Conservation (phyloP, 2,888 invertebrate species). For the Mesochorus sp. region DNA sequence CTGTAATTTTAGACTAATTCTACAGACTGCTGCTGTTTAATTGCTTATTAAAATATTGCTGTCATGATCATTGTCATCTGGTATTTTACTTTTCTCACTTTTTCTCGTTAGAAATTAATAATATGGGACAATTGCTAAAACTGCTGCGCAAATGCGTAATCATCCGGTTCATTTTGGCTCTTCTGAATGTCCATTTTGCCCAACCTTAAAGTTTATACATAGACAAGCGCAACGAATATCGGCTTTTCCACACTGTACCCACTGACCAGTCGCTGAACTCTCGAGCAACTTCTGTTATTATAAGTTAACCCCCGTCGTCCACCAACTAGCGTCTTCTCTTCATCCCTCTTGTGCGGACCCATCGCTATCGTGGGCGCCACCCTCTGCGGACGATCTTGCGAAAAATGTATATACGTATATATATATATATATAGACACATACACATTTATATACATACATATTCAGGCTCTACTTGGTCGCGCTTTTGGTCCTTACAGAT, state of each 20-base stretch:
- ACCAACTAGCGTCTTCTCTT: conserved; percentile 49
- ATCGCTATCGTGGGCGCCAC: not conserved
- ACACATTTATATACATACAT: conserved; percentile 30
- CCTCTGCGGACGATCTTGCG: conserved; percentile 42
- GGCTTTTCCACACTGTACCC: conserved; percentile 62
- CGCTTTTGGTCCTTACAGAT: conserved; percentile 73
- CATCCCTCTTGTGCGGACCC: conserved; percentile 39
- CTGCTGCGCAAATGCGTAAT: not conserved
- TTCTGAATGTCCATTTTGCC: conserved; percentile 13
- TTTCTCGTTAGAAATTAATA: too few relatives aligned
- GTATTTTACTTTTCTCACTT: not conserved
- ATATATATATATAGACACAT: too few relatives aligned
- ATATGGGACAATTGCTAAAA: too few relatives aligned
- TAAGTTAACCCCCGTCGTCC: conserved; percentile 78
- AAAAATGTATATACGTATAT: conserved; percentile 30
- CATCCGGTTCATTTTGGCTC: not conserved
- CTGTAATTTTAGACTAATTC: too few relatives aligned
- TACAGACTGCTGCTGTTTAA: too few relatives aligned
- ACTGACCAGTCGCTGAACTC: conserved; percentile 80
- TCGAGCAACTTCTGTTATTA: conserved; percentile 81
- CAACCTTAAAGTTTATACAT: not conserved
- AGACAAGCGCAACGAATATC: conserved; percentile 22
- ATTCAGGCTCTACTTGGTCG: conserved; percentile 7
- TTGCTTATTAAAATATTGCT: too few relatives aligned
- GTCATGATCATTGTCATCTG: not conserved